Conservation (phyloP, 1,140 invertebrate species). For the Goniozus legneri region DNA sequence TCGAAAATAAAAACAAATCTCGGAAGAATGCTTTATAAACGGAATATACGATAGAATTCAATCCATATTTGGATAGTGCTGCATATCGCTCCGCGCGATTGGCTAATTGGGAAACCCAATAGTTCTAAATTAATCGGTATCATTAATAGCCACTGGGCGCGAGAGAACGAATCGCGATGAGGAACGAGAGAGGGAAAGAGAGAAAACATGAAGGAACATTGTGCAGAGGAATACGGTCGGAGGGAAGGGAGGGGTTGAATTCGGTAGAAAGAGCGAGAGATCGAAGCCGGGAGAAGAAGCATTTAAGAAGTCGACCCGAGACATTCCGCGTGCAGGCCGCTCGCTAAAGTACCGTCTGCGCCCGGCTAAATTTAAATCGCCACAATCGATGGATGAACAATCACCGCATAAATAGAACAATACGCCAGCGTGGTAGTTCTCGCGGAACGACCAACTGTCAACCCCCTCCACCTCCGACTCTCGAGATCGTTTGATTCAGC, state of each 20-base stretch:
- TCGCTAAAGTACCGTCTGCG: slow-evolving; percentile 26
- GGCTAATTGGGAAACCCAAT: slow-evolving; percentile 53
- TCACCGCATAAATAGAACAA: slow-evolving; percentile 56
- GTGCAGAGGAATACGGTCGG: no score
- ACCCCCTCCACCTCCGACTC: no score
- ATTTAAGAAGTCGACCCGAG: slow-evolving; percentile 34
- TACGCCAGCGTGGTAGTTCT: no score
- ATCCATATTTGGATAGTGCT: no score
- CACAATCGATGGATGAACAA: slow-evolving; percentile 54
- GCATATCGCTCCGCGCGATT: no score
- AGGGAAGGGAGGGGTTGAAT: no score
- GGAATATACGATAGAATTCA: no score
- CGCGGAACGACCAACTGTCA: no score
- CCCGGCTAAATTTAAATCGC: slow-evolving; percentile 50
- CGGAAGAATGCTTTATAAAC: no score
- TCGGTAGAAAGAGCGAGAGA: slow-evolving; percentile 27
- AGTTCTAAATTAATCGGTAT: slow-evolving; percentile 57
- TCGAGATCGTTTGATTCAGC: no score
- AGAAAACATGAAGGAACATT: slow-evolving; percentile 17
- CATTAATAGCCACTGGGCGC: slow-evolving; percentile 45
- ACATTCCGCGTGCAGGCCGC: slow-evolving; percentile 23
- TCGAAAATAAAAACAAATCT: no score
- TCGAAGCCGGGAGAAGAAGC: slow-evolving; percentile 26
- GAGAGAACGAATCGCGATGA: neutral
- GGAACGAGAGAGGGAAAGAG: neutral